Base-by-base conservation (phyloP, 2,797 vertebrate species). In the Enteromius afrohamiltoni region DNA sequence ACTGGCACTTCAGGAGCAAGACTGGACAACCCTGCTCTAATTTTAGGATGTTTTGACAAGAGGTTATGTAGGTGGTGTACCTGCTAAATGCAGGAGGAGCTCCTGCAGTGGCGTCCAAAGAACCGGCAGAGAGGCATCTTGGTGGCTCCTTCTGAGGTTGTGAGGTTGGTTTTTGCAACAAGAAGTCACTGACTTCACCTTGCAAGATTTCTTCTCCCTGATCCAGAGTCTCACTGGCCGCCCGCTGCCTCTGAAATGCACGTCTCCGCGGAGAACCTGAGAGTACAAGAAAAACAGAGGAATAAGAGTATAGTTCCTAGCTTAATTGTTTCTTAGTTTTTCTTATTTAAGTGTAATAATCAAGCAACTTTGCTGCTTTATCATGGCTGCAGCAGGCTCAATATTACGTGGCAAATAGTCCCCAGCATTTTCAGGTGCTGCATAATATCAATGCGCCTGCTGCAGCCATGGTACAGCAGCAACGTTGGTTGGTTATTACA, bases 241-340 rank as follows among this genome's bases (percentile, higher is more conserved):
- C 98, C 83, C 98, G 94, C 93, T 99, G 98, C 45, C 97, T 95
- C 92, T 98, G 97, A 90, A 98, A 97, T 77, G 96, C 96, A 40
- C 95, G 94, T 34, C 97, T 93, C 87, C 96, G 97, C 0, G 97
- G 97, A 3, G 98, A 99, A 34, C 96, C 98, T 97, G 8, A 84
- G 53, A 58, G 23, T 17, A 34, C n/a, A 69, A 73, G n/a, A n/a
- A 16, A 84, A 71, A 29, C 58, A 81, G 19, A 69, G 53, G 14
- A 23, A 37, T 73, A 45, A 40, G 40, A 9, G 40, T 40, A 40
- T 40, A 9, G 40, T 40, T 9, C 40, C 40, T 40, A 40, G 40
- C 40, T 40, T 40, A 40, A 40, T 4, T 40, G 6, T 40, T 40
- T 40, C 37, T 40, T 40, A 40, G 7, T 40, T 40, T 40, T 40